Conservation (phyloP, 1,140 invertebrate species). For the Platyura marginata region DNA sequence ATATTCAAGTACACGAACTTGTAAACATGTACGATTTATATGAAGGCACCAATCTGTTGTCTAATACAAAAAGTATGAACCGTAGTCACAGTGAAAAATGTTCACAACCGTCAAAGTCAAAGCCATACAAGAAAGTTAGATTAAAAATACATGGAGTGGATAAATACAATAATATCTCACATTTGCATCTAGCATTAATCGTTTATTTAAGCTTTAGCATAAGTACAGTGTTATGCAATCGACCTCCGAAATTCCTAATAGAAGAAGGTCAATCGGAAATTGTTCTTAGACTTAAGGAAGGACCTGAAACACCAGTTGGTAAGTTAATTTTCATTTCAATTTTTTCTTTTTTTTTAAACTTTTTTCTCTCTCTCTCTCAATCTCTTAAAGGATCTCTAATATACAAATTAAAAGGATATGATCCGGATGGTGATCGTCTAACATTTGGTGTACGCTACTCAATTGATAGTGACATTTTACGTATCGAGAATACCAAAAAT, state of each 20-base stretch:
- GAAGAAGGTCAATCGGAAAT: slow-evolving; percentile 78
- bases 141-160: neutral
- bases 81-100: neutral
- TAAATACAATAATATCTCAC: neutral
- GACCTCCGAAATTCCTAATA: slow-evolving; percentile 64
- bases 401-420: slow-evolving; percentile 59
- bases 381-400: slow-evolving; percentile 57
- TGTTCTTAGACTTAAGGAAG: slow-evolving; percentile 71
- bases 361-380: too few relatives aligned
- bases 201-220: neutral
- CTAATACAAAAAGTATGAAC: neutral
- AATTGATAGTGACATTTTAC: slow-evolving; percentile 61
- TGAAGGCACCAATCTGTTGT: too few relatives aligned
- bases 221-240: slow-evolving; percentile 28
- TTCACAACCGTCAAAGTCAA: neutral
- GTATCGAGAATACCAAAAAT: slow-evolving; percentile 57
- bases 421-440: slow-evolving; percentile 69
- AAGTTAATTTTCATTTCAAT: slow-evolving; percentile 21
- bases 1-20: neutral
- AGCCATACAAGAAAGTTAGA: neutral
- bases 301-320: slow-evolving; percentile 68
- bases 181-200: neutral
- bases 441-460: slow-evolving; percentile 66
- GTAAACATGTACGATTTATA: neutral
- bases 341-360: too few relatives aligned